phyloP scores from a whole-genome alignment of 2,113 vertebrate species.

The Tupaia tana region DNA sequence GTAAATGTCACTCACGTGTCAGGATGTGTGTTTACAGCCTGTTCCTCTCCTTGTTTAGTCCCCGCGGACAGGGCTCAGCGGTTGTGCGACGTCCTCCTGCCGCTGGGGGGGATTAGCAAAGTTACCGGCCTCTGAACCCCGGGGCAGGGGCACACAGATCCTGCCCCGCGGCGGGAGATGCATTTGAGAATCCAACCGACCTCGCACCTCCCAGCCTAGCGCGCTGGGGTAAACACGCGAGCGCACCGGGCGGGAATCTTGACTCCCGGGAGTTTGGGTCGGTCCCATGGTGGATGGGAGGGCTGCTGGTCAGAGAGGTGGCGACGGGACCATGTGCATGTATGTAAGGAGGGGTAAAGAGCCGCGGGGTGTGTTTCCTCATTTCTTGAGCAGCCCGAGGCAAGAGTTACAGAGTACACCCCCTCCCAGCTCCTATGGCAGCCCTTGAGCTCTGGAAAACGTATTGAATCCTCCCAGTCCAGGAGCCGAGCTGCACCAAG shows the following conservation, averaged over 20 bases:
- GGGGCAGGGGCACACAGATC: neutral
- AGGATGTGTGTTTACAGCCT: conserved; percentile 87
- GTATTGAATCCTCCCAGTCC: neutral
- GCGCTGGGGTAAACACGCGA: neutral
- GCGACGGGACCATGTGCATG: neutral
- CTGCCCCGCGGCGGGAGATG: neutral
- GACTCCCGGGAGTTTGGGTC: neutral
- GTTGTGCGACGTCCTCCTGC: conserved; percentile 76
- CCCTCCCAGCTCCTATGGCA: neutral
- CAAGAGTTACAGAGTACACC: neutral
- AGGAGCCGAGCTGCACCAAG: neutral
- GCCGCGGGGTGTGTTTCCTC: neutral
- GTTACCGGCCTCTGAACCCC: conserved; percentile 72
- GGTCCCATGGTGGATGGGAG: neutral
- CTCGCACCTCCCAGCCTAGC: neutral
- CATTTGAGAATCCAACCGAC: neutral
- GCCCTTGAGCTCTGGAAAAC: conserved; percentile 9
- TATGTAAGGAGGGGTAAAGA: neutral
- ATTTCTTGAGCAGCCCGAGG: neutral
- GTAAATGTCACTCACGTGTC: conserved; percentile 88
- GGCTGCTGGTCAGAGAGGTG: conserved; percentile 37
- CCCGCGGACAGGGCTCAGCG: conserved; percentile 82
- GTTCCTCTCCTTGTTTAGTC: conserved; percentile 84
- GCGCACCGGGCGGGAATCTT: neutral
- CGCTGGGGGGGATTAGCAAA: conserved; percentile 83